Evolutionary conservation across 2,113 vertebrate species (phyloP).

Genomic region (Brevimyrus niger): DNA sequence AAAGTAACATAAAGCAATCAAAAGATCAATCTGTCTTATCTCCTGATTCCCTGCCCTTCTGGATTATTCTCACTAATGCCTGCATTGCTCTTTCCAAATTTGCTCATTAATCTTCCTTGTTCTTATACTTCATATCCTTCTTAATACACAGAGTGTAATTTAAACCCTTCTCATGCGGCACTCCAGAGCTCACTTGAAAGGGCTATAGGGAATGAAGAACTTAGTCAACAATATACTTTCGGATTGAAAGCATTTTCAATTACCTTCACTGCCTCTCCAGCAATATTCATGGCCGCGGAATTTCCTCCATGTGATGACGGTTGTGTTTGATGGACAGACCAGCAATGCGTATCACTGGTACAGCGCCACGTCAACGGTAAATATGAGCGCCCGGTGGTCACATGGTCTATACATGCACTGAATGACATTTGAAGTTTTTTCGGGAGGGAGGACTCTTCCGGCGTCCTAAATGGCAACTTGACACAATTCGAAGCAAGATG

Average conservation of each 20-base stretch:
- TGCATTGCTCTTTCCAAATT: slow-evolving; percentile 58
- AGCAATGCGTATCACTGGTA: neutral
- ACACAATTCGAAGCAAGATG: neutral
- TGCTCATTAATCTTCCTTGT: slow-evolving; percentile 68
- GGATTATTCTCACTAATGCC: slow-evolving; percentile 42
- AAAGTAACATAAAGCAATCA: slow-evolving; percentile 33
- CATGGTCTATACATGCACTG: neutral
- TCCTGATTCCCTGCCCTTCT: slow-evolving; percentile 37
- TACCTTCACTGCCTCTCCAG: neutral
- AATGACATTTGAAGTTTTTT: neutral
- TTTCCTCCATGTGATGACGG: neutral
- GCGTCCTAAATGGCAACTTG: neutral
- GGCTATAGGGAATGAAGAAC: slow-evolving; percentile 38
- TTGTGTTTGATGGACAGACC: neutral
- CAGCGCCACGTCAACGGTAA: neutral
- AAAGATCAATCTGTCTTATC: slow-evolving; percentile 30
- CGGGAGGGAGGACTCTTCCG: neutral
- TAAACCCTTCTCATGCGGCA: slow-evolving; percentile 29
- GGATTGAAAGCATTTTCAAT: slow-evolving; percentile 30
- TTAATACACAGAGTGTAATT: slow-evolving; percentile 47
- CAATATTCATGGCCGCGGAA: neutral
- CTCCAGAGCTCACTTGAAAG: slow-evolving; percentile 46
- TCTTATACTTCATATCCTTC: slow-evolving; percentile 61
- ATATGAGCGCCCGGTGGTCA: neutral
- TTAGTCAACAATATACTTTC: slow-evolving; percentile 41